Evolutionary conservation across 1,140 invertebrate genomes (phyloP).

Genomic region (Lepidurus apus): DNA sequence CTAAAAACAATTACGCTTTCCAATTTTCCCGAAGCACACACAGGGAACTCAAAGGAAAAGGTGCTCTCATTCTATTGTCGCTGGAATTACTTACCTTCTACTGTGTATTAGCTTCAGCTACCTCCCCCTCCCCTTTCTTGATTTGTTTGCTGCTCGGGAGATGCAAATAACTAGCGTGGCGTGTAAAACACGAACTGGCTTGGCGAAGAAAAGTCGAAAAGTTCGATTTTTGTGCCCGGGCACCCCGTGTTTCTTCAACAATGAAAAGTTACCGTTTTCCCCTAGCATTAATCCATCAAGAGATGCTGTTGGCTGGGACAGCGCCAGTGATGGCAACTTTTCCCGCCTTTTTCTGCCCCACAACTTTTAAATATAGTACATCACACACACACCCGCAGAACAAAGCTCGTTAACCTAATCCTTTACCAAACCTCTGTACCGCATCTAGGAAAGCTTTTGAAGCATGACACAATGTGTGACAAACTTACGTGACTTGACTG

Average conservation of each 20-base stretch:
- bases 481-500: constrained; percentile 8
- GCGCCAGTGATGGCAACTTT: no score
- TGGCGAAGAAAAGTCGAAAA: background rate
- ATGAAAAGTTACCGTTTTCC: no score
- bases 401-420: background rate
- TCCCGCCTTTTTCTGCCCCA: no score
- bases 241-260: no score
- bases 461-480: background rate
- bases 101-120: background rate
- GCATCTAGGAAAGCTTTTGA: background rate
- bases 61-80: background rate
- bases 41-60: background rate
- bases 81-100: background rate
- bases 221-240: no score
- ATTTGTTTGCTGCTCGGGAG: background rate
- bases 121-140: background rate
- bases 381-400: background rate
- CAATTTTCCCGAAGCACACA: no score
- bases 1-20: no score
- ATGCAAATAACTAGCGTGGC: background rate
- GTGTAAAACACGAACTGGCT: background rate
- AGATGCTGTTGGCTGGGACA: no score
- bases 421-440: background rate
- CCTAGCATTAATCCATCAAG: no score
- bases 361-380: no score